Conservation (phyloP, 2,888 invertebrate species). For the Deroplatys truncata region DNA sequence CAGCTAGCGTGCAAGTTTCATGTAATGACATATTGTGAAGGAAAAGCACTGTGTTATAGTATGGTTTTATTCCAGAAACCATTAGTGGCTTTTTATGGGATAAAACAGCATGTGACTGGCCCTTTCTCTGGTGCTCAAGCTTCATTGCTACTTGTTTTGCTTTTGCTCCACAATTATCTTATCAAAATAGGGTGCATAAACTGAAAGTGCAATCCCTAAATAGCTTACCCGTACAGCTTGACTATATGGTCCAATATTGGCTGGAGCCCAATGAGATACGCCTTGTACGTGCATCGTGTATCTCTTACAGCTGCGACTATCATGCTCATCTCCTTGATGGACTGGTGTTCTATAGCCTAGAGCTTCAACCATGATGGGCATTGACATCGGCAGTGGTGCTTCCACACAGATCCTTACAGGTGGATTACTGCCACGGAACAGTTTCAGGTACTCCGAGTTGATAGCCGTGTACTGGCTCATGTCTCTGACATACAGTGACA, state of each 20-base stretch:
- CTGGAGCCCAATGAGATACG: conserved; percentile 96
- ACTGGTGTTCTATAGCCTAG: conserved; percentile 53
- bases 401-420: conserved; percentile 78
- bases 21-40: too few relatives aligned
- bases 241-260: conserved; percentile 94
- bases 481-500: conserved; percentile 78
- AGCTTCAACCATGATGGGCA: conserved; percentile 74
- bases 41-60: too few relatives aligned
- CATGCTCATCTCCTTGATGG: conserved; percentile 37
- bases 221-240: conserved; percentile 75
- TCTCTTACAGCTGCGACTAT: conserved; percentile 41
- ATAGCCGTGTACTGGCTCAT: conserved; percentile 74
- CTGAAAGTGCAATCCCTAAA: too few relatives aligned
- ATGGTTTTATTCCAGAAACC: too few relatives aligned
- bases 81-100: too few relatives aligned
- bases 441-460: conserved; percentile 71
- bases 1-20: too few relatives aligned
- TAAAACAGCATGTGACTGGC: too few relatives aligned
- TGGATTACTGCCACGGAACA: conserved; percentile 72
- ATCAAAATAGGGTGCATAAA: neutral
- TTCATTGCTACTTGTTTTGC: too few relatives aligned
- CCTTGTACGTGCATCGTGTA: conserved; percentile 92
- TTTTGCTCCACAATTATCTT: too few relatives aligned
- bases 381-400: conserved; percentile 64
- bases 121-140: too few relatives aligned